phyloP scores from a whole-genome alignment of 2,797 vertebrate genomes.

The Cephalopachus bancanus region DNA sequence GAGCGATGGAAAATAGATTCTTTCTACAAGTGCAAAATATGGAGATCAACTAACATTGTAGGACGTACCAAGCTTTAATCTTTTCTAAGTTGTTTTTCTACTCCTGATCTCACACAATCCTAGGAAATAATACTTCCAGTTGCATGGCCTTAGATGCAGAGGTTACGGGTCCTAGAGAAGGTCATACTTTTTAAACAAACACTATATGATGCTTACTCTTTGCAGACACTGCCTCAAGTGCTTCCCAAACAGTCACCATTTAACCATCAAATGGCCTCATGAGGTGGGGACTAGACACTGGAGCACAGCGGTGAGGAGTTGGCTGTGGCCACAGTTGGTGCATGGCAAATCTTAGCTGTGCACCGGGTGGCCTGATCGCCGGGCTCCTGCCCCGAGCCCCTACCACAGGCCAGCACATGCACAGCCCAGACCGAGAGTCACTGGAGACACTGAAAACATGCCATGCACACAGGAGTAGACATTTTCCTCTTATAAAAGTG shows the following conservation, averaged over 20 bases:
- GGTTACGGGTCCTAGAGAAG: no score
- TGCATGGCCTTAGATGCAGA: background rate
- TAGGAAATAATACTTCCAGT: rapidly evolving
- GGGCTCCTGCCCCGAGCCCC: background rate
- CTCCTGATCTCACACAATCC: background rate
- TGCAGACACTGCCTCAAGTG: background rate
- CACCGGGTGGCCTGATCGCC: background rate
- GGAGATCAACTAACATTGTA: background rate
- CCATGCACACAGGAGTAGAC: rapidly evolving
- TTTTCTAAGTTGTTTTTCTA: background rate
- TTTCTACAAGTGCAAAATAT: background rate
- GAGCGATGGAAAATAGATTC: background rate
- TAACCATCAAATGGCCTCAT: background rate
- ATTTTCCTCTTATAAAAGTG: background rate
- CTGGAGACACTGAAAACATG: background rate
- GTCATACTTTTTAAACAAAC: background rate
- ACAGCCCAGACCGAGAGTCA: background rate
- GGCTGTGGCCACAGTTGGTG: rapidly evolving
- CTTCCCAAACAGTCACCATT: background rate
- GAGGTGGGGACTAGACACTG: background rate
- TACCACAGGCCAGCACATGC: rapidly evolving
- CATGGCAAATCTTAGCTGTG: no score
- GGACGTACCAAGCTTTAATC: rapidly evolving
- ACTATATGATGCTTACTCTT: background rate
- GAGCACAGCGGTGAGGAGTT: background rate